These are phyloP conservation scores for Melolontha melolontha DNA, from an alignment of 2,888 invertebrate species.

Conservation along the genomic window DNA sequence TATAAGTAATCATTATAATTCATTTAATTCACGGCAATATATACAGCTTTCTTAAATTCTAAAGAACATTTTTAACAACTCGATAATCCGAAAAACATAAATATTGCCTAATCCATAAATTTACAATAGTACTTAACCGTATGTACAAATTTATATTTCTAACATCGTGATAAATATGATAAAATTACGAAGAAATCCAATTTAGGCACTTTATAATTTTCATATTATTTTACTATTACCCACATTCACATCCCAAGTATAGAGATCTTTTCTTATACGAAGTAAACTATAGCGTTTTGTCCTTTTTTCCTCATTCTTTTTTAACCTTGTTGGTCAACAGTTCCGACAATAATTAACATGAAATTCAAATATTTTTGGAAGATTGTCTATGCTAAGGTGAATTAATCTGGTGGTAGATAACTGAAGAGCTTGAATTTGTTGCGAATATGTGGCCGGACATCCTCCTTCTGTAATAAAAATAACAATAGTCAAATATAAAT, in stretches of 20 bases:
- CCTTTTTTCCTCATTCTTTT: background rate
- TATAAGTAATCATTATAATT: background rate
- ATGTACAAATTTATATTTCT: conserved; percentile 31
- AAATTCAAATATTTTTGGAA: conserved; percentile 21
- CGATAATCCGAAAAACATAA: conserved; percentile 23
- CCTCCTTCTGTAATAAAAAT: conserved; percentile 79
- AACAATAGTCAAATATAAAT: conserved; percentile 36
- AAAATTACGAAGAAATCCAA: conserved; percentile 46
- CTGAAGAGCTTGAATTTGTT: conserved; percentile 92
- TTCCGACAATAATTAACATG: conserved; percentile 43
- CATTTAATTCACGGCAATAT: conserved; percentile 19
- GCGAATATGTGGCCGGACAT: conserved; percentile 91
- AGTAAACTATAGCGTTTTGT: too few species aligned
- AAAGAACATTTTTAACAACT: background rate
- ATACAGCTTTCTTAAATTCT: conserved; percentile 15
- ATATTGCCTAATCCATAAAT: conserved; percentile 28
- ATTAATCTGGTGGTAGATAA: conserved; percentile 87
- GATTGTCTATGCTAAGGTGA: conserved; percentile 52
- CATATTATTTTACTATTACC: conserved; percentile 24
- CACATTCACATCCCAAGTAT: background rate
- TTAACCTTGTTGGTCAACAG: conserved; percentile 58
- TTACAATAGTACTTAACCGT: conserved; percentile 2
- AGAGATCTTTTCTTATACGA: too few species aligned
- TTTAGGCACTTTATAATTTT: conserved; percentile 55
- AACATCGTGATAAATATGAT: conserved; percentile 29